Percentiles rank a stretch among this genome's conserved stretches.
Evolutionary conservation across 2,797 vertebrate genomes (phyloP).

Genomic region (Silurus aristotelis): DNA sequence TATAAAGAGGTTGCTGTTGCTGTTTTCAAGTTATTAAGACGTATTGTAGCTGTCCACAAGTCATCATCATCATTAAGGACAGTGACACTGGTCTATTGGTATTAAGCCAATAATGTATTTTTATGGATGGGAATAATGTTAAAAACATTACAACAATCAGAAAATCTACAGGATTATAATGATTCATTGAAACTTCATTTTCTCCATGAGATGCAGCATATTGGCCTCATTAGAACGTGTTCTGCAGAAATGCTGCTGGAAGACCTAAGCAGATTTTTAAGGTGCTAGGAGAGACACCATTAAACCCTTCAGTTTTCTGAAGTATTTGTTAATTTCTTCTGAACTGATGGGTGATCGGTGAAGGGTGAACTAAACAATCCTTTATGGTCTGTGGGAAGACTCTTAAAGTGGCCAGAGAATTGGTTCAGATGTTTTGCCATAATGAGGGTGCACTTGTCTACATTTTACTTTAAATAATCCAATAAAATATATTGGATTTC

Average conservation of each 20-base stretch:
- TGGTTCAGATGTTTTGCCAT: background rate
- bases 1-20: background rate
- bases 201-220: too few species aligned
- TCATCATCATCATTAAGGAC: background rate
- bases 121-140: background rate
- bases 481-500: background rate
- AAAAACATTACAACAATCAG: background rate
- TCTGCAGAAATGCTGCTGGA: background rate
- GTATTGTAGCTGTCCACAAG: background rate
- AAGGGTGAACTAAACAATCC: background rate
- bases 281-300: background rate
- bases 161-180: background rate
- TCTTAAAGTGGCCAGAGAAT: background rate
- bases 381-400: background rate
- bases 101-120: background rate
- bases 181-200: background rate
- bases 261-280: background rate
- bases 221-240: too few species aligned
- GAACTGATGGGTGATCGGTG: background rate
- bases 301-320: background rate
- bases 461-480: background rate
- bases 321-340: background rate
- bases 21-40: background rate
- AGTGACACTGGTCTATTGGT: too few species aligned
- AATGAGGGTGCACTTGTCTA: background rate